Evolutionary conservation across 2,888 invertebrate genomes (phyloP), one percentile per base, ranked within the genome.

Genomic region (Onchidella celtica): DNA sequence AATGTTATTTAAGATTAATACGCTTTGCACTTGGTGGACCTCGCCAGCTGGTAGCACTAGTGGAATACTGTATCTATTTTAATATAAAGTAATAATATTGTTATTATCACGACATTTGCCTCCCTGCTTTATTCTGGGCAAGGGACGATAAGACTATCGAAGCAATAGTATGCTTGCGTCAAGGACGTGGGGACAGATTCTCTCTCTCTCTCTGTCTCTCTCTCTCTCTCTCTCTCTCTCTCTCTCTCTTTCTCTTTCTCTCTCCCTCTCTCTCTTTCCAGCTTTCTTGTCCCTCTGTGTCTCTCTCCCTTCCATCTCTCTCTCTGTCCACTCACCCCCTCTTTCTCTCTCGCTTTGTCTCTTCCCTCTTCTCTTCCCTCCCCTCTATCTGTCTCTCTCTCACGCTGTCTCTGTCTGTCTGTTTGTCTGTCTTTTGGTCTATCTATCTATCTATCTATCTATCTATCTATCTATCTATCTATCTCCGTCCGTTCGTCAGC

Each of bases 361-460:
- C 21, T 24, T 6, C 40, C 24, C 21, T 1, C 55, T 34, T 47
- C 9, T 47, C 21, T 11, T 34, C n/a, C 17, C 21, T 24, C 55
- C n/a, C 14, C 21, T 1, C 27, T 29, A 29, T 6, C 29, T 55
- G 2, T 61, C n/a, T 38, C 2, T 65, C 24, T 63, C n/a, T 38
- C 4, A 47, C 24, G 21, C n/a, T 76, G 72, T 14, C n/a, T 27
- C 21, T 76, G 38, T 76, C 40, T 76, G 24, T 76, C 40, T 76
- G 63, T 38, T n/a, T 76, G 27, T 65, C n/a, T n/a, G n/a, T n/a
- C n/a, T n/a, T n/a, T n/a, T n/a, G n/a, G n/a, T n/a, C n/a, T n/a
- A n/a, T n/a, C 14, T 65, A 3, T 65, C 40, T 75, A 21, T 75
- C 34, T 74, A n/a, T 59, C 21, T 74, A 36, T 34, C 38, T 75